phyloP scores from a whole-genome alignment of 2,888 invertebrate genomes.

The Mimumesa dahlbomi region DNA sequence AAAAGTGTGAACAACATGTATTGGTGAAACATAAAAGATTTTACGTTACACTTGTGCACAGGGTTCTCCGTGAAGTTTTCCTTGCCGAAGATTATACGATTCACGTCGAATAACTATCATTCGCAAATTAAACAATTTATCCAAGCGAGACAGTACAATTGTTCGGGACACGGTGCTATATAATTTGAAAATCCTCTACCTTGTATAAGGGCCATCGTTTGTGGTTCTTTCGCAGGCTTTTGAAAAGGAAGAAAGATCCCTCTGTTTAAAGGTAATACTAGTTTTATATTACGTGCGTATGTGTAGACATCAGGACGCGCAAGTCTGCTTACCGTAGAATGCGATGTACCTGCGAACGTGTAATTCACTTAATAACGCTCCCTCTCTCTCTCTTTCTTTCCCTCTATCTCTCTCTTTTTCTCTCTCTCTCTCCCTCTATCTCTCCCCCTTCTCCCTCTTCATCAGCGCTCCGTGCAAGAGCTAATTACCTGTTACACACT shows the following conservation, averaged over 20 bases:
- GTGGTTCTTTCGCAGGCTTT: slow-evolving; percentile 20
- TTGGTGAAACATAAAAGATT: too few relatives aligned
- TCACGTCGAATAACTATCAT: slow-evolving; percentile 13
- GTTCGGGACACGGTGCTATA: slow-evolving; percentile 1
- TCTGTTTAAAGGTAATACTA: slow-evolving; percentile 32
- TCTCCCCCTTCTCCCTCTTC: slow-evolving; percentile 15
- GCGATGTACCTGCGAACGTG: slow-evolving; percentile 57
- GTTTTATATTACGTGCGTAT: slow-evolving; percentile 40
- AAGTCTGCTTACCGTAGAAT: slow-evolving; percentile 31
- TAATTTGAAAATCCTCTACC: slow-evolving; percentile 37
- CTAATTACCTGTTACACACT: slow-evolving; percentile 74
- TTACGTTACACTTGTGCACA: too few relatives aligned
- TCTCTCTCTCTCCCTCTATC: slow-evolving; percentile 12
- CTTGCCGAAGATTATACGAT: slow-evolving; percentile 5
- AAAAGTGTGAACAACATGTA: too few relatives aligned
- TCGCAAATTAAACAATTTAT: slow-evolving; percentile 27
- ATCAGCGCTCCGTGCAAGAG: slow-evolving; percentile 58
- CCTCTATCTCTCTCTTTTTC: slow-evolving; percentile 31
- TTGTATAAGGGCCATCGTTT: neutral
- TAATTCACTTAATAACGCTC: slow-evolving; percentile 68
- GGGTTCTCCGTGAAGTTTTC: neutral
- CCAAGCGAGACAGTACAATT: neutral
- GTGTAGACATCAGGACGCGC: slow-evolving; percentile 22
- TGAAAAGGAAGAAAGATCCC: slow-evolving; percentile 21
- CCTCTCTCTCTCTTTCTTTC: slow-evolving; percentile 29